A percentile compares a stretch with the other conserved stretches of the same genome.
Conservation (phyloP, 2,797 vertebrate species). For the Acestrorhynchus altus region DNA sequence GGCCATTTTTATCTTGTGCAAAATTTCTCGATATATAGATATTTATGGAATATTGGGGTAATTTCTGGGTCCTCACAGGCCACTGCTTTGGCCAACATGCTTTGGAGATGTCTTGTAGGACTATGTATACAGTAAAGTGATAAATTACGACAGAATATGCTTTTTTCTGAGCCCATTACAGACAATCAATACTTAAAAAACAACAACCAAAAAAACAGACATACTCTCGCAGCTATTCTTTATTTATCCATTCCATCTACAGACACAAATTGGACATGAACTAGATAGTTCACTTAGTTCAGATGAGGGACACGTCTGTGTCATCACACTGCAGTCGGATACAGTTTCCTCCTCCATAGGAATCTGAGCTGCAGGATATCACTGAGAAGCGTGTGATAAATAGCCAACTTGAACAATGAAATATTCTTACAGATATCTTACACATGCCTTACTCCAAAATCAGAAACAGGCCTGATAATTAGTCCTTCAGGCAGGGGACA, state of each 20-base stretch:
- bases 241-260: not conserved
- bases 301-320: not conserved
- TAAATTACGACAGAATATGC: too few relatives aligned
- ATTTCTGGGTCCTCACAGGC: too few relatives aligned
- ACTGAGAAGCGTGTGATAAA: conserved; percentile 2
- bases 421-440: not conserved
- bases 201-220: too few relatives aligned
- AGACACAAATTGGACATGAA: not conserved
- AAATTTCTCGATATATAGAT: too few relatives aligned
- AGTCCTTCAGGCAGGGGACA: not conserved
- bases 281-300: conserved; percentile 15
- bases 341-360: conserved; percentile 7
- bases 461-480: too few relatives aligned
- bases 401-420: conserved; percentile 21
- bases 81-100: too few relatives aligned
- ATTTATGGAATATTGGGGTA: too few relatives aligned
- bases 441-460: not conserved
- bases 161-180: not conserved
- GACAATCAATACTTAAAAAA: too few relatives aligned
- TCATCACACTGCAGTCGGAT: not conserved
- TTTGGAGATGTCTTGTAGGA: too few relatives aligned
- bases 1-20: too few relatives aligned
- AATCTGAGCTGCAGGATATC: conserved; percentile 12
- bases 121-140: too few relatives aligned
- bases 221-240: not conserved